Base-by-base conservation (phyloP, 2,888 invertebrate species). In the Drosophila rubida region DNA sequence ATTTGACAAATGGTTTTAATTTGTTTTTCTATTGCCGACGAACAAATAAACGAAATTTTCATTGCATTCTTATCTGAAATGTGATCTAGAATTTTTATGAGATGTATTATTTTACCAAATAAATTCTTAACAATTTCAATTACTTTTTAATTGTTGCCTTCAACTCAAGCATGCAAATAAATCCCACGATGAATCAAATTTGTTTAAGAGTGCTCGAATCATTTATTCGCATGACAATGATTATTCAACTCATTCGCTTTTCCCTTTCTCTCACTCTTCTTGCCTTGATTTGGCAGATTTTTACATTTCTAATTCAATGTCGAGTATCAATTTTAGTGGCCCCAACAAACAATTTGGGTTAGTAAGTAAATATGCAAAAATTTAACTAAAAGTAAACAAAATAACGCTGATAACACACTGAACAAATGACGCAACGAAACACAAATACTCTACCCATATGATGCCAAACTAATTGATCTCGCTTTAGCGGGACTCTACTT, bases 301-400 rank as follows among this genome's bases (percentile, higher is more conserved):
- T 9, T 58, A 59, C 55, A 66, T 59, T 32, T 58, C 63, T 25
- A 48, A 67, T 79, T 76, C 85, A 83, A 83, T 85, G 82, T 72
- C 87, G 85, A 85, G 85, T 69, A 71, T 84, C 66, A 74, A 87
- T 72, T 85, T 85, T 61, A 67, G 70, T 66, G 85, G 57, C 73
- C 81, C 70, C 76, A 65, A 63, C 41, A 51, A 69, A 62, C 82
- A 74, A 85, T 76, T 83, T 87, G 69, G 71, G 69, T 67, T 79
- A 66, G 77, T 70, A 76, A 76, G 68, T 76, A 73, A 73, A 41
- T 71, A 60, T 73, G 71, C 70, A 61, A 72, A 69, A 74, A 65
- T 53, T 48, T 66, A 63, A 67, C 54, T 65, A 58, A 61, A 69
- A 61, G 69, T 59, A 68, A 16, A n/a, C 35, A 37, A 69, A 63